These are phyloP conservation scores for Numenius arquata DNA, from an alignment of 2,113 vertebrate genomes.

Conservation along the genomic window DNA sequence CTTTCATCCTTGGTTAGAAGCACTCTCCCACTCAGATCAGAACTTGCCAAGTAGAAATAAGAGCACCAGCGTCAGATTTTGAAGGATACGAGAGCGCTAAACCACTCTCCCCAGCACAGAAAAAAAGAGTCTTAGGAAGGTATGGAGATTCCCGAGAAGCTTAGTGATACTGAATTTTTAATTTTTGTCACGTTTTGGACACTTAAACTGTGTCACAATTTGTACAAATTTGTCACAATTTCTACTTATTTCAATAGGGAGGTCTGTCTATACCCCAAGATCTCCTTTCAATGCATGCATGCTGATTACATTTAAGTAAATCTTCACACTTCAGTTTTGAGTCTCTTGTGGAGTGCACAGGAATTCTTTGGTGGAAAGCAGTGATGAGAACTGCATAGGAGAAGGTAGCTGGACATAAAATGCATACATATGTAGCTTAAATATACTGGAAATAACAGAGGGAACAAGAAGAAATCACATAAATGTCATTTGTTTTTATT, in stretches of 20 bases:
- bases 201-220: too few species aligned
- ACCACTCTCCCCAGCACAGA: background rate
- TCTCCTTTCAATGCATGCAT: background rate
- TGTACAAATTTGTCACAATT: background rate
- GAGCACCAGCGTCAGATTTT: background rate
- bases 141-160: background rate
- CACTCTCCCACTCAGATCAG: background rate
- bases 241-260: background rate
- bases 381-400: background rate
- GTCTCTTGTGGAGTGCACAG: background rate
- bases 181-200: background rate
- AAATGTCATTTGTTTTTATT: background rate
- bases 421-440: background rate
- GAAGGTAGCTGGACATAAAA: background rate
- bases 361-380: background rate
- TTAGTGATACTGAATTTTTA: background rate
- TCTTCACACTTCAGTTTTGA: background rate
- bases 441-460: background rate
- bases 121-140: background rate
- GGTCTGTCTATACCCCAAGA: background rate
- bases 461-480: background rate
- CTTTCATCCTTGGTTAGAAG: slow-evolving; percentile 2
- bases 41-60: background rate
- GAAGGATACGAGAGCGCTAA: background rate
- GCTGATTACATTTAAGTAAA: background rate